These are phyloP conservation scores for Eurytoma californica DNA, from an alignment of 2,888 invertebrate species.

Conservation along the genomic window DNA sequence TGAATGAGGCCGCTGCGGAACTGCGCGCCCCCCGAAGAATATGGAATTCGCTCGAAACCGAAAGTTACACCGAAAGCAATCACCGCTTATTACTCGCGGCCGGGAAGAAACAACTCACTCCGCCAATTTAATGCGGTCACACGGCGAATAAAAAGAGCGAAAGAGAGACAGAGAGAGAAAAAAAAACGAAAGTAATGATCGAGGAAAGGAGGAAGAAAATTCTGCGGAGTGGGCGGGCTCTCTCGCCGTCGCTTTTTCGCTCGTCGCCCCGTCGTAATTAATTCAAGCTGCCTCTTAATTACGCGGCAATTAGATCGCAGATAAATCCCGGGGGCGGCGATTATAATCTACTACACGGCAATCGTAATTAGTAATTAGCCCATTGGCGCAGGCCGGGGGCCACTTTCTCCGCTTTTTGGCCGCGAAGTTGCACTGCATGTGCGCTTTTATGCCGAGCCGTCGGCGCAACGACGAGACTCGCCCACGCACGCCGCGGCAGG, in stretches of 20 bases:
- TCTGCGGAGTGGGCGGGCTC: conserved; percentile 20
- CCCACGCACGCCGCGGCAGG: too few species aligned
- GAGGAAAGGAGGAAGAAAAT: not conserved
- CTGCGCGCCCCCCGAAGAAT: too few species aligned
- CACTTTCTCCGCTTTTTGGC: conserved; percentile 36
- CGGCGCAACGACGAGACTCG: too few species aligned
- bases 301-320: conserved; percentile 54
- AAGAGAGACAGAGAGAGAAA: not conserved
- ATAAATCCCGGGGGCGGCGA: conserved; percentile 50
- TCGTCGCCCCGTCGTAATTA: conserved; percentile 42
- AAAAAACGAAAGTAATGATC: not conserved
- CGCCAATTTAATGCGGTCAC: too few species aligned
- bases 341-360: conserved; percentile 52
- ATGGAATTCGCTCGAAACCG: too few species aligned
- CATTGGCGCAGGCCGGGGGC: conserved; percentile 4
- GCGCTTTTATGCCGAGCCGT: not conserved
- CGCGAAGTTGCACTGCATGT: not conserved
- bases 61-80: not conserved
- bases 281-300: conserved; percentile 54
- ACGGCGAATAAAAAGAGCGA: not conserved
- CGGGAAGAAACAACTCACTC: too few species aligned
- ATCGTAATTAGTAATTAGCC: conserved; percentile 56
- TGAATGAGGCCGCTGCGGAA: too few species aligned
- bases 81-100: too few species aligned
- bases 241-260: conserved; percentile 8